Evolutionary conservation across 2,113 vertebrate species (phyloP).

Genomic region (Chunga burmeisteri): DNA sequence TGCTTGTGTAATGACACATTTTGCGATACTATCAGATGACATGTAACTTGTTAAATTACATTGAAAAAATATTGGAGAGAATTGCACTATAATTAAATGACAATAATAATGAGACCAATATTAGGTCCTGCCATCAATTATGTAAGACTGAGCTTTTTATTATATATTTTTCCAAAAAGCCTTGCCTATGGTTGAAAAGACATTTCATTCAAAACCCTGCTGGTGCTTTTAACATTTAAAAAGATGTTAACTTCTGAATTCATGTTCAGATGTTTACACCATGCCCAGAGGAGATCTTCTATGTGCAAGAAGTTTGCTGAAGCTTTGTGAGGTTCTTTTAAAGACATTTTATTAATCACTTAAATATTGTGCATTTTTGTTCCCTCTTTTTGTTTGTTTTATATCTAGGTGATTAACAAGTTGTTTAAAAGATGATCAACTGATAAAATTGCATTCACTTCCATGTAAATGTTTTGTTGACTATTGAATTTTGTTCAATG

Average conservation of each 20-base stretch:
- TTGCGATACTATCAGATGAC: constrained; percentile 52
- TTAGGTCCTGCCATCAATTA: constrained; percentile 54
- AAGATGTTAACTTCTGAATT: background rate
- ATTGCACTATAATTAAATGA: constrained; percentile 67
- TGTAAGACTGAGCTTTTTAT: constrained; percentile 35
- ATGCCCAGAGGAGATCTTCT: background rate
- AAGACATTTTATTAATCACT: background rate
- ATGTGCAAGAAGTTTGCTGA: background rate
- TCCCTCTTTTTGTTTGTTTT: background rate
- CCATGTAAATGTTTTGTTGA: background rate
- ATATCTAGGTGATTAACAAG: background rate
- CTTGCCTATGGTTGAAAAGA: background rate
- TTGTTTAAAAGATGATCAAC: background rate
- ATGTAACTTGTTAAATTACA: constrained; percentile 54
- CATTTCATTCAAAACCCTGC: background rate
- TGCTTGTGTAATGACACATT: constrained; percentile 37
- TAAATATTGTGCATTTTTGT: background rate
- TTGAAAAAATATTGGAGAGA: constrained; percentile 41
- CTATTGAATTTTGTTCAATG: background rate
- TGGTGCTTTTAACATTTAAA: background rate
- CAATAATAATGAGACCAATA: constrained; percentile 72
- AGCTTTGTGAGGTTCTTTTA: background rate
- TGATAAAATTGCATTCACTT: background rate
- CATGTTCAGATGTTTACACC: background rate
- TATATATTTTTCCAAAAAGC: background rate